phyloP scores from a whole-genome alignment of 2,888 invertebrate species.

The Octonoba sinensis region DNA sequence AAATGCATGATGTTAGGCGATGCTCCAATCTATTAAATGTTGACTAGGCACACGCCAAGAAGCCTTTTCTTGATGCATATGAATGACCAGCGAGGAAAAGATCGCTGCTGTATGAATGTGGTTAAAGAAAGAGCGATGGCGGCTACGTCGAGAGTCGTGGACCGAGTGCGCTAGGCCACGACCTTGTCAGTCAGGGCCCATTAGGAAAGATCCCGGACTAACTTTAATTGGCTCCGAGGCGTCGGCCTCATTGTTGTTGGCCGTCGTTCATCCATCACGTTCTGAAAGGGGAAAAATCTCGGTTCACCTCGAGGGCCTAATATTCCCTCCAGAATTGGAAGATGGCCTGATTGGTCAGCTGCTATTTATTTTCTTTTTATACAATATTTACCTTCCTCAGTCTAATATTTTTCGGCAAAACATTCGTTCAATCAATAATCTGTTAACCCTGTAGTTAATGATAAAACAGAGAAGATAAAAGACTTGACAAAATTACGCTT shows the following conservation, averaged over 20 bases:
- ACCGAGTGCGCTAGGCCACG: slow-evolving; percentile 28
- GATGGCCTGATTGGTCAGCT: background rate
- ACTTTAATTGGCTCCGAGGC: slow-evolving; percentile 48
- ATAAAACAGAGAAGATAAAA: too few relatives aligned
- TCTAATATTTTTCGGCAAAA: too few relatives aligned
- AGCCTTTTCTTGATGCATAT: background rate
- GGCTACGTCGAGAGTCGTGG: slow-evolving; percentile 14
- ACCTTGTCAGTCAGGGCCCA: slow-evolving; percentile 53
- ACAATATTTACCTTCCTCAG: too few relatives aligned
- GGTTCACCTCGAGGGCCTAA: slow-evolving; percentile 4
- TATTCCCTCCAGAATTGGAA: background rate
- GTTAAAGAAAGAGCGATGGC: background rate
- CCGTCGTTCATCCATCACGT: slow-evolving; percentile 40
- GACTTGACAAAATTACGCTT: too few relatives aligned
- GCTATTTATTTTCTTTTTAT: background rate
- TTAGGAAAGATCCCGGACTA: slow-evolving; percentile 30
- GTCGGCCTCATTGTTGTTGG: slow-evolving; percentile 49
- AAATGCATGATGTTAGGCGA: too few relatives aligned
- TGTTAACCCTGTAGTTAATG: too few relatives aligned
- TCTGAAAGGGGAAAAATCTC: slow-evolving; percentile 36
- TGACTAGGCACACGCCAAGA: too few relatives aligned
- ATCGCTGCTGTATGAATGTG: slow-evolving; percentile 5
- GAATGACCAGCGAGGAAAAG: slow-evolving; percentile 3
- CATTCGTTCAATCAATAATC: too few relatives aligned
- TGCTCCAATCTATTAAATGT: too few relatives aligned